These are phyloP conservation scores for Apis dorsata DNA, from an alignment of 1,140 invertebrate species.

Conservation along the genomic window DNA sequence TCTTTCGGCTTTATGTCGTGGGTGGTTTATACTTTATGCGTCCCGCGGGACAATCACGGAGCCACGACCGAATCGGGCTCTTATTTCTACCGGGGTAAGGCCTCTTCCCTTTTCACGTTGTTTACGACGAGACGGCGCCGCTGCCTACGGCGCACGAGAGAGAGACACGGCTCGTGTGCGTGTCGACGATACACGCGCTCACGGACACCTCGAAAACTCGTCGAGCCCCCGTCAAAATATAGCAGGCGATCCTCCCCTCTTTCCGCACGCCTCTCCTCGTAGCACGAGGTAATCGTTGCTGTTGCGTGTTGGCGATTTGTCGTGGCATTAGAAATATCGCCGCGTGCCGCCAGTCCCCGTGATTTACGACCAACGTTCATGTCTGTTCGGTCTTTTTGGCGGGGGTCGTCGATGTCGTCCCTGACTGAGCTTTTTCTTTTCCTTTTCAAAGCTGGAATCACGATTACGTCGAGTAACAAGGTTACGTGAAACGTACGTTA, in stretches of 20 bases:
- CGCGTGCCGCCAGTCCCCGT: background rate
- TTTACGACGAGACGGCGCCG: slow-evolving; percentile 58
- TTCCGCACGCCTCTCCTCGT: background rate
- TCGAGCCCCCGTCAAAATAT: slow-evolving; percentile 20
- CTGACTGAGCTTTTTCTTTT: background rate
- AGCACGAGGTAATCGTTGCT: slow-evolving; percentile 2
- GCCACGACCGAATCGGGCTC: slow-evolving; percentile 69
- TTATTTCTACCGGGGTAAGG: slow-evolving; percentile 63
- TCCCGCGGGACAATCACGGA: slow-evolving; percentile 71
- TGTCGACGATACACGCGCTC: slow-evolving; percentile 14
- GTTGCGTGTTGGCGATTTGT: slow-evolving; percentile 38
- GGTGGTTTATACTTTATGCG: slow-evolving; percentile 76
- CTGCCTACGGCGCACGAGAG: slow-evolving; percentile 34
- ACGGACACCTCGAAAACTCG: slow-evolving; percentile 28
- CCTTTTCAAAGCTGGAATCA: background rate
- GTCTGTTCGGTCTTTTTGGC: background rate
- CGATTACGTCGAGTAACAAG: background rate
- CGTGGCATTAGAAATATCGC: slow-evolving; percentile 34
- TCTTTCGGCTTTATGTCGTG: slow-evolving; percentile 76
- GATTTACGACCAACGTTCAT: slow-evolving; percentile 18
- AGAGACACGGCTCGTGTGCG: background rate
- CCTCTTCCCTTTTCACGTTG: slow-evolving; percentile 47
- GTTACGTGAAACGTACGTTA: background rate
- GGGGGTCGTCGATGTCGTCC: background rate
- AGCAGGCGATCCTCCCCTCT: background rate